Evolutionary conservation across 1,140 invertebrate genomes (phyloP).

Genomic region (Drosophila yakuba): DNA sequence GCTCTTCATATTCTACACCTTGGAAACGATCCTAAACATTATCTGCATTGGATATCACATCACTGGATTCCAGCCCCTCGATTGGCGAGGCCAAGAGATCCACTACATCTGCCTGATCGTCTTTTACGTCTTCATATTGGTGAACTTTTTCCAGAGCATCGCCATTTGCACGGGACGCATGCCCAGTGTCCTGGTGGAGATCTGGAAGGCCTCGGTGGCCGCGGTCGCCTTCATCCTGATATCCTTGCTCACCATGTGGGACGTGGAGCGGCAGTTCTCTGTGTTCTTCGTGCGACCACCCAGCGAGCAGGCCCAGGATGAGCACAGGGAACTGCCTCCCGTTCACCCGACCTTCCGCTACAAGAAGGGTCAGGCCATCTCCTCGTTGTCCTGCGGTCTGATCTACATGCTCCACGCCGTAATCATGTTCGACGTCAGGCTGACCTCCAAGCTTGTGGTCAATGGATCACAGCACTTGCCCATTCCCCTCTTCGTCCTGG

Average conservation of each 20-base stretch:
- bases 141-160: constrained; percentile 45
- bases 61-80: constrained; percentile 13
- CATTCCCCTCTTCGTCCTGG: not conserved
- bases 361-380: constrained; percentile 26
- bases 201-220: constrained; percentile 12
- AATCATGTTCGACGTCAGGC: constrained; percentile 25
- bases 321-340: not conserved
- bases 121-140: constrained; percentile 36
- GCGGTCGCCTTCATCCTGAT: constrained; percentile 19
- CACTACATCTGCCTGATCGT: constrained; percentile 9
- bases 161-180: constrained; percentile 33
- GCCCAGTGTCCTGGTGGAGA: constrained; percentile 15
- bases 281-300: not conserved
- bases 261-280: constrained; percentile 32
- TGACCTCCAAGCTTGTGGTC: constrained; percentile 9
- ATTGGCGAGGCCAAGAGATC: not conserved
- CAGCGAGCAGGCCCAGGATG: not conserved
- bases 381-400: constrained; percentile 28
- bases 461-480: not conserved
- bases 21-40: constrained; percentile 36
- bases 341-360: constrained; percentile 12
- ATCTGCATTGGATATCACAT: constrained; percentile 37
- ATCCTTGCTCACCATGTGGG: constrained; percentile 34
- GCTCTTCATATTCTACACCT: constrained; percentile 35
- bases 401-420: constrained; percentile 42